Conservation (phyloP, 2,113 vertebrate genomes). For the Corvus cornix region DNA sequence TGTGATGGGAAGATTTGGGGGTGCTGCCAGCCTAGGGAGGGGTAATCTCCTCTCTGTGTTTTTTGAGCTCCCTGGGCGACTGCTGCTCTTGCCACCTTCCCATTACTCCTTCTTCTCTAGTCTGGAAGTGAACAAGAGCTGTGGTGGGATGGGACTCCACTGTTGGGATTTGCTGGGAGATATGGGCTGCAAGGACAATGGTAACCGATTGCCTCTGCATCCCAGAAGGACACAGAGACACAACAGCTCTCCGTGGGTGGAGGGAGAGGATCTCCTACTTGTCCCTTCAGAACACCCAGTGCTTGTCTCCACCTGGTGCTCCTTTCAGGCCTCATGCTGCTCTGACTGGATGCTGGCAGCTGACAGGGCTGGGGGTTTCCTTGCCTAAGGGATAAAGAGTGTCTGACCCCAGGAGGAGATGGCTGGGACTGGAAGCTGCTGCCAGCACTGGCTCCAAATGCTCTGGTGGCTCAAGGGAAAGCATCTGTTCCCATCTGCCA, state of each 20-base stretch:
- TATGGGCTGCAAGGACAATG: background rate
- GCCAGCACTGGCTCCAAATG: background rate
- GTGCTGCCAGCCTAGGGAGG: background rate
- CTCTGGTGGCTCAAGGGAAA: background rate
- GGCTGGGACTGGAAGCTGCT: background rate
- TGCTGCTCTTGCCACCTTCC: background rate
- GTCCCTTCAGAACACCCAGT: rapidly evolving
- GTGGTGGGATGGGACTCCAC: background rate
- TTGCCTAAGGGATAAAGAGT: background rate
- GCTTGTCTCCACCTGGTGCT: background rate
- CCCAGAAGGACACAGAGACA: background rate
- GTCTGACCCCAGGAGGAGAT: background rate
- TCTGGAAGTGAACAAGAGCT: background rate
- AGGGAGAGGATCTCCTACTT: background rate
- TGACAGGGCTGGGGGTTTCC: background rate
- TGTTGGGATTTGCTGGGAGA: background rate
- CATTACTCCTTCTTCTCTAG: background rate
- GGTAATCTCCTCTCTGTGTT: background rate
- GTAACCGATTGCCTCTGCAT: background rate
- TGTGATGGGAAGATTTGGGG: rapidly evolving
- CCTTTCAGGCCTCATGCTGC: background rate
- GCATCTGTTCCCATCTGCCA: rapidly evolving
- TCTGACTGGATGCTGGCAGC: background rate
- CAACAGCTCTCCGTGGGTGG: background rate
- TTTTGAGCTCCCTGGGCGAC: background rate